Evolutionary conservation across 2,888 invertebrate genomes (phyloP), one percentile per base, ranked within the genome.

Genomic region (Temnothorax rugatulus): DNA sequence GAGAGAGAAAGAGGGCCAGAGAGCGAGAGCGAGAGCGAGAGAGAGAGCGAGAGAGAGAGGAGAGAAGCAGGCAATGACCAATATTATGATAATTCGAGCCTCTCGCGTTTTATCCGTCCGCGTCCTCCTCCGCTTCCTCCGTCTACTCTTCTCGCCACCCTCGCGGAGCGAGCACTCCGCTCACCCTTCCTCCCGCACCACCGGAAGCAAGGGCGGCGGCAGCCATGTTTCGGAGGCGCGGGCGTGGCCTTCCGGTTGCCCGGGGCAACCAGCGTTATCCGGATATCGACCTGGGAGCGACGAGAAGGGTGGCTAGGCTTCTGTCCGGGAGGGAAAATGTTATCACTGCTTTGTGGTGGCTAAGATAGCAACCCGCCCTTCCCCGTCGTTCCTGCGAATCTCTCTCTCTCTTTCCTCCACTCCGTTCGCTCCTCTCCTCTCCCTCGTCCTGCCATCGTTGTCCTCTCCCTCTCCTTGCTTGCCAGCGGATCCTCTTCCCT

Each of bases 311-410:
- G 94, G 94, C 94, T 94, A 94, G 93, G 94, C 93, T 94, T 93
- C 94, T 93, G 92, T 94, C 93, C 93, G 93, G 94, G 94, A 94
- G 94, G 94, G 94, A 95, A 95, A 95, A 95, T 95, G 94, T 95
- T 95, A 95, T 95, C 94, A 94, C 94, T 94, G 94, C 94, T 95
- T 95, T 94, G 94, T 94, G 94, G 94, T 93, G 94, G 93, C 94
- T 94, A 94, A 94, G 94, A 94, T 94, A 94, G 93, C 94, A 94
- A 92, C 93, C 91, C 92, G 91, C 91, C 90, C 90, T 83, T 89
- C 92, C 90, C 90, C 61, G 69, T 69, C 61, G 63, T 79, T 85
- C 86, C 84, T 63, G 83, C 77, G 76, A 87, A 81, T 81, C 87
- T 85, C 87, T 87, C 86, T 79, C 83, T 86, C 88, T 85, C 84